Evolutionary conservation across 1,140 invertebrate species (phyloP), one percentile per base, ranked within the genome.

Genomic region (Carposina sasakii): DNA sequence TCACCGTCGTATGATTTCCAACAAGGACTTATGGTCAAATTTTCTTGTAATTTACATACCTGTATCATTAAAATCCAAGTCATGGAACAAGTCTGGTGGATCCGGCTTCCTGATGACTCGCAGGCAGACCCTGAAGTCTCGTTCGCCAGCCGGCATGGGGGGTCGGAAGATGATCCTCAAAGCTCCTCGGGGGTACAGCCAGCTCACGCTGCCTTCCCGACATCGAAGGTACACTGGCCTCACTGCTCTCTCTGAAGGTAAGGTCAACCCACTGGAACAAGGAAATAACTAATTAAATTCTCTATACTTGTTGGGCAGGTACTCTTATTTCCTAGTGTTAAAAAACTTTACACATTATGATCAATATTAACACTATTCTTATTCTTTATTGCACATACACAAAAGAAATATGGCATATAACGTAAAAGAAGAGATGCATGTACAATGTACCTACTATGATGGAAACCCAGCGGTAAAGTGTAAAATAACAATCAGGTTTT

Each of bases 181-280:
- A 0, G 92, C 93, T 0, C 92, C 93, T 6, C 89, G 86, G 0
- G 93, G 92, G 71, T 94, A 93, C 45, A 89, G 72, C 93, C 93
- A 94, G 2, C 86, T 85, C 0, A 94, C 87, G 0, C 83, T 81
- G 10, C 93, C 93, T 41, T 90, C 89, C 1, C 90, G 86, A 60
- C 93, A 94, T 16, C 92, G 87, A 17, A 94, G 87, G 77, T 94
- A 93, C 4, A 94, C 91, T 0, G 92, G 92, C 20, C 91, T 90
- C 5, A 94, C 92, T 2, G 90, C 91, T 41, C 90, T 86, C 48
- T 81, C 76, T 1, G 76, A 56, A 8, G 64, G 75, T 26, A 76
- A 57, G 3, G 76, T 76, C 58, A 89, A 57, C 2, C 88, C 89
- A 65, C 89, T 90, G 81, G 21, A 87, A 87, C 51, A 74, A 73